A percentile compares a stretch with the other conserved stretches of the same genome.
Conservation (phyloP, 1,140 invertebrate genomes). For the Argopecten irradians region DNA sequence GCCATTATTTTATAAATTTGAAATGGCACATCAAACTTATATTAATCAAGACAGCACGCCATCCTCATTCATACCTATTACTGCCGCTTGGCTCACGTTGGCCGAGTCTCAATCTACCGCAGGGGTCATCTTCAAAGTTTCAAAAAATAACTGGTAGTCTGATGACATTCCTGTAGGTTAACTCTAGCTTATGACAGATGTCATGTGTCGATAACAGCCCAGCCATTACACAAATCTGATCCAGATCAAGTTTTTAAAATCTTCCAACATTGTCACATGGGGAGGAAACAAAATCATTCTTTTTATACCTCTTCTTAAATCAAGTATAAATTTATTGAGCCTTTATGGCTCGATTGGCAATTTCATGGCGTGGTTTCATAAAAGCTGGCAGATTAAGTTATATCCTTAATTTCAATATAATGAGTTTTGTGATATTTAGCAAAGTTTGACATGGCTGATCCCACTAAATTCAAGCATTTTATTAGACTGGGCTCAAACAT, state of each 20-base stretch:
- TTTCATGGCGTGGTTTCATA: not conserved
- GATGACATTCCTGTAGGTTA: not conserved
- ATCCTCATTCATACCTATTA: not conserved
- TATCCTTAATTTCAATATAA: slow-evolving; percentile 19
- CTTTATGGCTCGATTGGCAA: not conserved
- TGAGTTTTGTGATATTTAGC: slow-evolving; percentile 17
- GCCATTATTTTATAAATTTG: slow-evolving; percentile 23
- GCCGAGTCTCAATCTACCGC: not conserved
- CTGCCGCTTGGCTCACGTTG: slow-evolving; percentile 1
- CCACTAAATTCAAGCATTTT: slow-evolving; percentile 12
- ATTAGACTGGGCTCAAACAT: slow-evolving; percentile 8
- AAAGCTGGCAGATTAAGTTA: not conserved
- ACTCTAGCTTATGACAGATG: not conserved
- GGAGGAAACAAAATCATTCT: not conserved
- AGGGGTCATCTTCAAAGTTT: slow-evolving; percentile 21
- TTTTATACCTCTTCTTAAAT: slow-evolving; percentile 1
- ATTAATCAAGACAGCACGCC: not conserved
- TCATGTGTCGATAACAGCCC: not conserved
- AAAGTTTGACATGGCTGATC: slow-evolving; percentile 1
- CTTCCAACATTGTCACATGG: not conserved
- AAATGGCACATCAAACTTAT: slow-evolving; percentile 22
- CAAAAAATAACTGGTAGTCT: not conserved
- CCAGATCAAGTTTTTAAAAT: not conserved
- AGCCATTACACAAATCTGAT: not conserved
- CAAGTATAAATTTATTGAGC: slow-evolving; percentile 23